Percentiles rank a stretch among this genome's conserved stretches.
These are phyloP conservation scores for Drosophila varians DNA, from an alignment of 1,140 invertebrate genomes.

Conservation along the genomic window DNA sequence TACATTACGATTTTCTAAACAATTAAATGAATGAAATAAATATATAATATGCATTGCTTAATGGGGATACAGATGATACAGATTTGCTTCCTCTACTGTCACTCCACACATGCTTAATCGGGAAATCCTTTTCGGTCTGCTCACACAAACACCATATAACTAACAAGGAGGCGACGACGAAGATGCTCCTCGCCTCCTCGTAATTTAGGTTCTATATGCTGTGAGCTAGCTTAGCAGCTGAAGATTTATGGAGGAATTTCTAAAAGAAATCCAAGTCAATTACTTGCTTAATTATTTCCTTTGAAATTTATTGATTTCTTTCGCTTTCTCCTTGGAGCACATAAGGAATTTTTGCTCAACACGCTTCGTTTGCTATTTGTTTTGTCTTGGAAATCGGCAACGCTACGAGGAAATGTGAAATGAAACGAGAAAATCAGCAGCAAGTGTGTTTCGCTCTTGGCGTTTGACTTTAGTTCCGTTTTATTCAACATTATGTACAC, in stretches of 20 bases:
- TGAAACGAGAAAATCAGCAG: slow-evolving; percentile 46
- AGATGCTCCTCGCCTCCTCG: slow-evolving; percentile 26
- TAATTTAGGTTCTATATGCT: slow-evolving; percentile 36
- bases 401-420: slow-evolving; percentile 47
- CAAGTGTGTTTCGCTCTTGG: slow-evolving; percentile 36
- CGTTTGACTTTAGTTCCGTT: slow-evolving; percentile 34
- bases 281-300: slow-evolving; percentile 83
- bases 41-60: too few relatives aligned
- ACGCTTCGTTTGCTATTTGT: slow-evolving; percentile 64
- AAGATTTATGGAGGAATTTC: slow-evolving; percentile 82
- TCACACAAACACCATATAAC: slow-evolving; percentile 39
- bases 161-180: slow-evolving; percentile 38
- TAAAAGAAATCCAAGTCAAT: slow-evolving; percentile 83
- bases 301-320: slow-evolving; percentile 82
- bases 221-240: slow-evolving; percentile 64
- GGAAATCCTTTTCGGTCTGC: slow-evolving; percentile 54
- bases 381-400: slow-evolving; percentile 59
- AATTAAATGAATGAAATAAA: too few relatives aligned
- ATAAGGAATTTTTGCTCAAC: slow-evolving; percentile 55
- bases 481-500: slow-evolving; percentile 4
- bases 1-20: too few relatives aligned
- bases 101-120: slow-evolving; percentile 35
- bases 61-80: background rate
- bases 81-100: background rate
- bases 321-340: slow-evolving; percentile 12